Base-by-base conservation (phyloP, 2,113 vertebrate genomes). In the Mobula hypostoma region DNA sequence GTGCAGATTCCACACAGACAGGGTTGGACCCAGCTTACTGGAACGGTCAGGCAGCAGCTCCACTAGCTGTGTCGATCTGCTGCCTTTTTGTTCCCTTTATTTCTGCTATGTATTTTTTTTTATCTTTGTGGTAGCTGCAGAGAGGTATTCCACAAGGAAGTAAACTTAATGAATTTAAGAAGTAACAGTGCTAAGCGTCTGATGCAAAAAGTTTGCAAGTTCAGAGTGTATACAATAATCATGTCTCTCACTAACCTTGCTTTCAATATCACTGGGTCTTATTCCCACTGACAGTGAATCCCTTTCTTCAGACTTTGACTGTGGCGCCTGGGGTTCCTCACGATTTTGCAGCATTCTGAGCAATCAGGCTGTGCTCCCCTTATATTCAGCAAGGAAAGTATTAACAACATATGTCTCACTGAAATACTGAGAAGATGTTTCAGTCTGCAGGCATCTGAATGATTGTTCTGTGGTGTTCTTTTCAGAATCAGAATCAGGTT, bases 341-440 rank as follows among this genome's bases (percentile, higher is more conserved):
- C 63, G 58, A 61, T 56, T 61, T 14, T 63, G 83, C 83, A 87
- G 56, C 83, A 61, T 87, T 87, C 24, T 87, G 27, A 29, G 58
- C 83, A 87, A 61, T 27, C 24, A 15, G 24, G 61, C 61, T 88
- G 83, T 88, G 58, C 83, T 88, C 58, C 27, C 56, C 61, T 88
- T 88, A 56, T 83, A 88, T 88, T 88, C 83, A 88, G 61, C 83
- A 14, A 88, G 83, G 83, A 61, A 24, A 56, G 27, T n/a, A 88
- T 63, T 88, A 27, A 61, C 56, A 88, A 88, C 83, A 88, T 56
- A 88, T 88, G 83, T 88, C 58, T 88, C 58, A 88, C 5, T 29
- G 29, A 48, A 48, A 48, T 48, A 48, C 3, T 48, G 48, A 48
- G 48, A 48, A 48, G 83, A 88, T 88, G 61, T 88, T 63, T 88